Base-by-base conservation (phyloP, 2,888 invertebrate genomes). In the Melinaea menophilus region DNA sequence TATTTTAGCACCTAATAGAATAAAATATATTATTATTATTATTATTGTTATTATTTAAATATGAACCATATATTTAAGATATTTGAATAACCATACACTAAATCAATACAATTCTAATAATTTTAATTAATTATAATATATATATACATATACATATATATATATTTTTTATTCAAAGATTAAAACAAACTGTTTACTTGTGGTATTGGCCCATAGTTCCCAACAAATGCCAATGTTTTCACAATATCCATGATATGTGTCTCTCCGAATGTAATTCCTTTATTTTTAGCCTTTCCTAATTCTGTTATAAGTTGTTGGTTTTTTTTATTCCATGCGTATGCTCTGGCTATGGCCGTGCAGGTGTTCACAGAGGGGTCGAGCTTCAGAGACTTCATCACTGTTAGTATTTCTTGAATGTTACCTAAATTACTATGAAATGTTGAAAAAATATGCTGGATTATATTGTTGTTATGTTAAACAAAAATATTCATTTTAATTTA, bases 361-460 rank as follows among this genome's bases (percentile, higher is more conserved):
- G 93, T 93, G 46, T 88, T 87, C 3, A 81, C 66, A 22, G 90
- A 89, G 2, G 82, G 79, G 0, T 82, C 71, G 2, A 94, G 73
- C 61, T 92, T 91, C 0, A 92, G 85, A 0, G 92, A 90, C 57
- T 81, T 86, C 93, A 94, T 94, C 78, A 92, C 92, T 47, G 85
- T 84, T 4, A 93, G 72, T 0, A 93, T 90, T 63, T 89, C 81
- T 71, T 91, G 79, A 2, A 90, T 91, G 37, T 88, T 90, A 1
- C 83, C 70, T 0, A 80, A 61, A 13, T 85, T 86, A 3, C 90
- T 89, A 73, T 12, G 76, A 62, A 33, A 54, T 22, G 0, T 22
- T 1, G 1, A 22, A 22, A 22, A 22, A 22, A 22, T 1, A 22
- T 22, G 22, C 1, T 22, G 1, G 22, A 22, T 22, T 22, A 22